Conservation (phyloP, 2,888 invertebrate genomes). For the Strigamia crassipes region DNA sequence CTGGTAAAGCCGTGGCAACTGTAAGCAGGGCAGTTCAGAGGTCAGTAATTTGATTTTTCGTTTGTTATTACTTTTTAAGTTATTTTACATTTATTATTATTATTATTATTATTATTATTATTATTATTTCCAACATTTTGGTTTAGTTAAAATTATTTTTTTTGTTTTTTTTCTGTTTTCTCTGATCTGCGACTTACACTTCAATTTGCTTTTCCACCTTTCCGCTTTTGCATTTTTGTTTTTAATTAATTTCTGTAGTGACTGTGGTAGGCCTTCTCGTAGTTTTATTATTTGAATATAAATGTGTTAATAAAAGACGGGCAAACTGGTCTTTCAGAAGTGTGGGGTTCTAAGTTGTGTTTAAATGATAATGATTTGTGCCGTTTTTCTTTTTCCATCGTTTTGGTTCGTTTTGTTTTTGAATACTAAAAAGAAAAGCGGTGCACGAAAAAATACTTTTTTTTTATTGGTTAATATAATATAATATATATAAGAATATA, state of each 20-base stretch:
- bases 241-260: background rate
- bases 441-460: background rate
- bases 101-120: slow-evolving; percentile 54
- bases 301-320: background rate
- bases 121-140: slow-evolving; percentile 51
- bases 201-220: background rate
- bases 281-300: background rate
- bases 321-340: slow-evolving; percentile 8
- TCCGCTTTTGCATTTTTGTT: background rate
- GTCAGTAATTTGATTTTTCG: slow-evolving; percentile 63
- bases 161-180: slow-evolving; percentile 29
- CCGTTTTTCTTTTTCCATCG: background rate
- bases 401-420: background rate
- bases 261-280: background rate
- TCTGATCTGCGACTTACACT: slow-evolving; percentile 33
- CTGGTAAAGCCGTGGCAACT: slow-evolving; percentile 79
- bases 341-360: background rate
- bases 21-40: slow-evolving; percentile 85
- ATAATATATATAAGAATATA: too few species aligned
- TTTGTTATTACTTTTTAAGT: slow-evolving; percentile 43
- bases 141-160: slow-evolving; percentile 48
- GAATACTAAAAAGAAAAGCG: slow-evolving; percentile 7
- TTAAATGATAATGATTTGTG: background rate
- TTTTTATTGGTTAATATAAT: background rate
- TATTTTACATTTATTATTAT: slow-evolving; percentile 53